Evolutionary conservation across 2,888 invertebrate species (phyloP).

Genomic region (Strigamia crassipes): DNA sequence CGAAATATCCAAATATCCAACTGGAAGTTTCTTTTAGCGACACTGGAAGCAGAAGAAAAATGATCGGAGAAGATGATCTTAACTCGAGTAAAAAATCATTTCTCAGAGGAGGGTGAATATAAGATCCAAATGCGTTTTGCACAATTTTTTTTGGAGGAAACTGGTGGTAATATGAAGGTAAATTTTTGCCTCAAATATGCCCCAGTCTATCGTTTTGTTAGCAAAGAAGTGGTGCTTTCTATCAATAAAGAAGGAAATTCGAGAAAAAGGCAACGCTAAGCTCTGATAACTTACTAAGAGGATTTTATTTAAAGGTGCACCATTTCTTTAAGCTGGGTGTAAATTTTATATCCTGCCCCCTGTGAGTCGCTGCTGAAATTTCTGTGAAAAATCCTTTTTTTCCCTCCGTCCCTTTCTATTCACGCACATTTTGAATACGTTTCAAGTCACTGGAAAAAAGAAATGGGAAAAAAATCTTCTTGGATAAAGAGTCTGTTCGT

Average conservation of each 20-base stretch:
- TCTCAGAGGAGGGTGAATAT: background rate
- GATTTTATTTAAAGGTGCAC: slow-evolving; percentile 16
- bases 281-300: slow-evolving; percentile 6
- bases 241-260: slow-evolving; percentile 21
- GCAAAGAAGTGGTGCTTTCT: background rate
- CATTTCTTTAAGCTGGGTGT: background rate
- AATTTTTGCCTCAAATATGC: slow-evolving; percentile 1
- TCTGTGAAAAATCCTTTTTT: background rate
- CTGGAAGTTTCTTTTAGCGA: too few species aligned
- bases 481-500: background rate
- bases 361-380: background rate
- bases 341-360: background rate
- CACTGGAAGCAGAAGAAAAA: background rate
- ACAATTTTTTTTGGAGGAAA: background rate
- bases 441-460: background rate
- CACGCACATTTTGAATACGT: background rate
- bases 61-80: background rate
- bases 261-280: slow-evolving; percentile 8
- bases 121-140: background rate
- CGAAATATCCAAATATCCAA: too few species aligned
- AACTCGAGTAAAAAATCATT: background rate
- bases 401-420: background rate
- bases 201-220: slow-evolving; percentile 11
- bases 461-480: background rate
- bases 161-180: slow-evolving; percentile 12